Evolutionary conservation across 2,888 invertebrate species (phyloP).

Genomic region (Synergus gifuensis): DNA sequence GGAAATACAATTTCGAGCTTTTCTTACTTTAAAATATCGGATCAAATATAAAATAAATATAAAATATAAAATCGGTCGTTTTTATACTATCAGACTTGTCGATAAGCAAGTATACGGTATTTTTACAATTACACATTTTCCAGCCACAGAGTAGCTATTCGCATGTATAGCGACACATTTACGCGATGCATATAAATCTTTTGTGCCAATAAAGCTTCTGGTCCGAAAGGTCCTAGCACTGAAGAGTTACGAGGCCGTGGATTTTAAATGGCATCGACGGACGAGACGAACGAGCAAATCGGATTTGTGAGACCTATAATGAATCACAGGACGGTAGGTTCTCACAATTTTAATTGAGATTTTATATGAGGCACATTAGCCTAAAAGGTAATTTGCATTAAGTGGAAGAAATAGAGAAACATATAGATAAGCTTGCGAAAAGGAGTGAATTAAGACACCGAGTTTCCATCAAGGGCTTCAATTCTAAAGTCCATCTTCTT

Average conservation of each 20-base stretch:
- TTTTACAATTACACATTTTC: constrained; percentile 20
- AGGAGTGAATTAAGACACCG: neutral
- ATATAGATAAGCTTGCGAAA: constrained; percentile 32
- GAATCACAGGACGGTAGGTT: constrained; percentile 33
- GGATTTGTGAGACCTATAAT: constrained; percentile 43
- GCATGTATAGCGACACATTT: constrained; percentile 2
- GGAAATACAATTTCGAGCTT: no score
- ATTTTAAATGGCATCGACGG: constrained; percentile 57
- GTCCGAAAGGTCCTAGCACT: constrained; percentile 48
- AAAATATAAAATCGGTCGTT: no score
- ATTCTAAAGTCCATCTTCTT: constrained; percentile 27
- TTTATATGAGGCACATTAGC: constrained; percentile 68
- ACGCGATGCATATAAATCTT: constrained; percentile 58
- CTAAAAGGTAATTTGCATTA: constrained; percentile 66
- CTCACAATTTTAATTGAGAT: constrained; percentile 64
- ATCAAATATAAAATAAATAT: no score
- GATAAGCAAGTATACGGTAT: neutral
- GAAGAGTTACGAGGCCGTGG: constrained; percentile 58
- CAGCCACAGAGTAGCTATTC: neutral
- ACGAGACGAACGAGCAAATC: constrained; percentile 45
- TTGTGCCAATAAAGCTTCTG: constrained; percentile 57
- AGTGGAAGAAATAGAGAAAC: constrained; percentile 35
- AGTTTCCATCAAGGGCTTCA: constrained; percentile 7
- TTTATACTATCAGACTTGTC: neutral
- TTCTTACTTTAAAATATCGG: no score